Percentiles rank a stretch among this genome's conserved stretches.
These are phyloP conservation scores for Rhegmatorhina hoffmannsi DNA, from an alignment of 2,113 vertebrate genomes.

Conservation along the genomic window DNA sequence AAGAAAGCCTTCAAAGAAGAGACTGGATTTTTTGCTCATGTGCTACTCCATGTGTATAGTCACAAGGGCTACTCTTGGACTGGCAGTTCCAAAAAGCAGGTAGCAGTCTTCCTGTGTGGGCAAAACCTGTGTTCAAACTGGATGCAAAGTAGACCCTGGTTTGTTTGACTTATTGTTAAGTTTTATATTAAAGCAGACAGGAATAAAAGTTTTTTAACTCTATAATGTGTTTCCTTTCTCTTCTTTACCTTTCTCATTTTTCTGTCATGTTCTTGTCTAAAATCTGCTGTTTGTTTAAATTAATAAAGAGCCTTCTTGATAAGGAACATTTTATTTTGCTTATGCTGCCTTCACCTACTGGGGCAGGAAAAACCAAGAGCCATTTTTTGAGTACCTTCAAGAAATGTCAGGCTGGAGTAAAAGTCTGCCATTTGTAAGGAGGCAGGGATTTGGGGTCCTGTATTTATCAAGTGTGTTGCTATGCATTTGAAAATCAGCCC, in stretches of 20 bases:
- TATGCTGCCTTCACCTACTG: not conserved
- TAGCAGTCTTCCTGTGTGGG: not conserved
- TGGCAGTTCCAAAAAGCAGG: not conserved
- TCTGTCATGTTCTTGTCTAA: not conserved
- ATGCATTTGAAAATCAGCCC: not conserved
- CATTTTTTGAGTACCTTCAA: not conserved
- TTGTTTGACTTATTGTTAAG: not conserved
- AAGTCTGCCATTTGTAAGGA: not conserved
- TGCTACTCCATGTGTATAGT: not conserved
- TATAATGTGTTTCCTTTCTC: not conserved
- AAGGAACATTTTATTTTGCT: not conserved
- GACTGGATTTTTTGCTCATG: not conserved
- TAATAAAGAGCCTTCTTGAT: not conserved
- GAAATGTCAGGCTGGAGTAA: not conserved
- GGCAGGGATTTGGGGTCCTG: not conserved
- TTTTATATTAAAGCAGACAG: not conserved
- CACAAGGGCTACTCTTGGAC: not conserved
- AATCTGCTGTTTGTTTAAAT: not conserved
- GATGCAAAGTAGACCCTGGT: not conserved
- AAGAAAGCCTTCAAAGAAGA: not conserved
- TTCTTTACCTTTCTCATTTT: not conserved
- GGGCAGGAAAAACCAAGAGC: not conserved
- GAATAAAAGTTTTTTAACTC: not conserved
- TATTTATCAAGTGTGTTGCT: not conserved
- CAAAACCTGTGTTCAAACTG: not conserved